phyloP scores from a whole-genome alignment of 1,140 invertebrate species.

The Pachyrhynchus sulphureomaculatus region DNA sequence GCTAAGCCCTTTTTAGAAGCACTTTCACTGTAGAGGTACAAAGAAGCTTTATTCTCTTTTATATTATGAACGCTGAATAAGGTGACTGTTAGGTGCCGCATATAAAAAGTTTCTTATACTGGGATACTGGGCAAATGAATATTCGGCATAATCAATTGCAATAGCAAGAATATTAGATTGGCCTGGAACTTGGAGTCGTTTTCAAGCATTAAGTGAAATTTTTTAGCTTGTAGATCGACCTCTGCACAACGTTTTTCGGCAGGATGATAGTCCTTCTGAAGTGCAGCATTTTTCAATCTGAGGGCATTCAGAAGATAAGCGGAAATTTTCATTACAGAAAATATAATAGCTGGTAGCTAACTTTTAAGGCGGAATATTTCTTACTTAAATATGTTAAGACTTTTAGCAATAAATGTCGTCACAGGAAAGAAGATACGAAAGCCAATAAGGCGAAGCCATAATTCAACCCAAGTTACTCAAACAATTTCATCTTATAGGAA shows the following conservation, averaged over 20 bases:
- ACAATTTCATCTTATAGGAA: no score
- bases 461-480: no score
- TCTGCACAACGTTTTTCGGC: no score
- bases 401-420: neutral
- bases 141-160: no score
- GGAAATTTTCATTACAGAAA: neutral
- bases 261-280: no score
- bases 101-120: slow-evolving; percentile 2
- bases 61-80: slow-evolving; percentile 6
- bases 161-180: slow-evolving; percentile 29
- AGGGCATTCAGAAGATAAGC: slow-evolving; percentile 14
- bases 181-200: slow-evolving; percentile 37
- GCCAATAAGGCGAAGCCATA: neutral
- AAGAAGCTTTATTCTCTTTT: no score
- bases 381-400: neutral
- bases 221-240: no score
- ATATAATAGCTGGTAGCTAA: neutral
- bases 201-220: no score
- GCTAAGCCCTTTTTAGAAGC: slow-evolving; percentile 12
- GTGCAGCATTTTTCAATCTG: slow-evolving; percentile 37
- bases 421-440: neutral
- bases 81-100: neutral
- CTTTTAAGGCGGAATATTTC: slow-evolving; percentile 6
- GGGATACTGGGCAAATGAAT: slow-evolving; percentile 28
- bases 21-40: slow-evolving; percentile 13